Conservation (phyloP, 1,140 invertebrate genomes). For the Scaptomyza pallida region DNA sequence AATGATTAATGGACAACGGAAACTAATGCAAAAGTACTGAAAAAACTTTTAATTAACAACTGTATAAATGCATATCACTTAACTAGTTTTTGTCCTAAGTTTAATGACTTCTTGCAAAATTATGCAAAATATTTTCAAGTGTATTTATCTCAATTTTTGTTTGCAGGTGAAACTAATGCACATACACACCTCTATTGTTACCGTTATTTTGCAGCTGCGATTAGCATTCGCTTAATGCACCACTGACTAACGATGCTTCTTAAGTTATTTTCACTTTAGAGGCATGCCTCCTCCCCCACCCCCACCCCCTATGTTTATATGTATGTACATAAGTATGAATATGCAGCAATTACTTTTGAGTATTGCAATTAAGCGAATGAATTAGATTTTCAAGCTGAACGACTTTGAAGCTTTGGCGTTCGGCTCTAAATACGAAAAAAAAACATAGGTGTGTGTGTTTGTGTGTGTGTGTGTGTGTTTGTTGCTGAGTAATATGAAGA, state of each 20-base stretch:
- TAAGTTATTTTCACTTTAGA: conserved; percentile 64
- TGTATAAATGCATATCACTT: too few relatives aligned
- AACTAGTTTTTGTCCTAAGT: too few relatives aligned
- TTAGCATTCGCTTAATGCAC: conserved; percentile 52
- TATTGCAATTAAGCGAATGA: conserved; percentile 70
- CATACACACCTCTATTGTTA: neutral
- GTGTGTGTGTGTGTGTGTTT: too few relatives aligned
- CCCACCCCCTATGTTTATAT: neutral
- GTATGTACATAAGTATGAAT: conserved; percentile 4
- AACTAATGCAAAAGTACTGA: too few relatives aligned
- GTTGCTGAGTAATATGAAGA: conserved; percentile 25
- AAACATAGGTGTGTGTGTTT: conserved; percentile 1
- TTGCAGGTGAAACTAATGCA: neutral
- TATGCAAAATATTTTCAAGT: too few relatives aligned
- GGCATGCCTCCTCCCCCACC: neutral
- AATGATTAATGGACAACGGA: neutral
- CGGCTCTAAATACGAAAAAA: conserved; percentile 70
- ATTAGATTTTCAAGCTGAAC: conserved; percentile 78
- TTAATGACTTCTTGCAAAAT: too few relatives aligned
- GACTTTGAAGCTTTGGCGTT: conserved; percentile 56
- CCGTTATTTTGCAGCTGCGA: neutral
- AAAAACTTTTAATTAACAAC: too few relatives aligned
- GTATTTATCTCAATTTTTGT: too few relatives aligned
- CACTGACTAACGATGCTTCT: conserved; percentile 42
- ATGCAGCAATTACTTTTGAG: conserved; percentile 55